A percentile compares a stretch with the other conserved stretches of the same genome.
Evolutionary conservation across 2,797 vertebrate species (phyloP).

Genomic region (Phrynocephalus forsythii): DNA sequence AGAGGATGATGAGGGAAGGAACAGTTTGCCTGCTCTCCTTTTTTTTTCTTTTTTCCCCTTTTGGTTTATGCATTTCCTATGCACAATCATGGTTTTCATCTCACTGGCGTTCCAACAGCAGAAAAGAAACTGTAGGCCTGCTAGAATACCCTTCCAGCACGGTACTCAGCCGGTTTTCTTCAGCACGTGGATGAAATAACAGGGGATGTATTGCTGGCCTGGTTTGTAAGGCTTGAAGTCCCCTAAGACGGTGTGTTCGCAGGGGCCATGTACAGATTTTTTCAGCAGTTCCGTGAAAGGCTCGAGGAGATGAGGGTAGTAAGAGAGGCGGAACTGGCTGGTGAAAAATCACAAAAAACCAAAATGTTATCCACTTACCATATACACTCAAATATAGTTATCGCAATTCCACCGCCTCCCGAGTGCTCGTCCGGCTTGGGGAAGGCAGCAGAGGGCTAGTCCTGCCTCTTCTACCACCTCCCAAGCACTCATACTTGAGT

Average conservation of each 20-base stretch:
- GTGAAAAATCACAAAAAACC: conserved; percentile 16
- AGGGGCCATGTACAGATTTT: conserved; percentile 85
- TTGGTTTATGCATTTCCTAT: not conserved
- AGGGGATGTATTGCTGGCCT: conserved; percentile 83
- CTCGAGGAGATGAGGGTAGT: conserved; percentile 92
- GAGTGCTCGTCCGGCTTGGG: too few relatives aligned
- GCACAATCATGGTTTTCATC: not conserved
- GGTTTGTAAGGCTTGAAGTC: conserved; percentile 90
- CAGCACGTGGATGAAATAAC: conserved; percentile 96
- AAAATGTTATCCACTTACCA: not conserved
- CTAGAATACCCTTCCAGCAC: rapidly evolving
- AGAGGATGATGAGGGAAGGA: not conserved
- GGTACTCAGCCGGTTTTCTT: conserved; percentile 83
- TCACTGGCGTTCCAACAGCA: not conserved
- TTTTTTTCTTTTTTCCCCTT: conserved; percentile 12
- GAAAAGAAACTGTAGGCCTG: not conserved
- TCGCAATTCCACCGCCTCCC: too few relatives aligned
- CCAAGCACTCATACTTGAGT: too few relatives aligned
- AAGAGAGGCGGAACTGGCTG: conserved; percentile 97
- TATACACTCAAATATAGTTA: too few relatives aligned
- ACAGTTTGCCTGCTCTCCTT: not conserved
- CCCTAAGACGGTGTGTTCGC: conserved; percentile 89
- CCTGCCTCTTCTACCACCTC: too few relatives aligned
- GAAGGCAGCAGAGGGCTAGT: too few relatives aligned
- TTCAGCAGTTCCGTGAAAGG: conserved; percentile 87